Percentiles rank a stretch among this genome's conserved stretches.
These are phyloP conservation scores for Apomyelois bistriatella DNA, from an alignment of 2,888 invertebrate species.

Conservation along the genomic window DNA sequence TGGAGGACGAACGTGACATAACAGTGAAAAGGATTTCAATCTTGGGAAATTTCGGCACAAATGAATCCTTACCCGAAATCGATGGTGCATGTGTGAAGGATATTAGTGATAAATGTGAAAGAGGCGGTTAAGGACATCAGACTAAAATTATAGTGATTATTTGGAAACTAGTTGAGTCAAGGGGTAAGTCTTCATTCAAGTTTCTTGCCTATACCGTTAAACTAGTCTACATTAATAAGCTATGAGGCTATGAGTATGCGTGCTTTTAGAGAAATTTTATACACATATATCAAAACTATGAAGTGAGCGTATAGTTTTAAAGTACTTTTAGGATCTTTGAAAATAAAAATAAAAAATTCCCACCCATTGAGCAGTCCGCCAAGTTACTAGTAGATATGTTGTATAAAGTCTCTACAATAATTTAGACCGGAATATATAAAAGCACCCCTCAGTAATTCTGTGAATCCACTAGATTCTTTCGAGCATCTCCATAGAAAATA, in stretches of 20 bases:
- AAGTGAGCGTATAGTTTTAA: too few relatives aligned
- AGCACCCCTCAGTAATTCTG: too few relatives aligned
- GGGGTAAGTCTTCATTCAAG: slow-evolving; percentile 41
- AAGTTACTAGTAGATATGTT: too few relatives aligned
- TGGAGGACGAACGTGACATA: slow-evolving; percentile 52
- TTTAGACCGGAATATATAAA: too few relatives aligned
- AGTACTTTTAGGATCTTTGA: too few relatives aligned
- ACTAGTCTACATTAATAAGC: background rate
- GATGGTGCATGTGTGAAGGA: slow-evolving; percentile 44
- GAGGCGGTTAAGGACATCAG: slow-evolving; percentile 38
- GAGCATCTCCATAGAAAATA: too few relatives aligned
- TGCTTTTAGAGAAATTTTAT: background rate
- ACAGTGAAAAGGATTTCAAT: slow-evolving; percentile 43
- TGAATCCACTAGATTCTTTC: too few relatives aligned
- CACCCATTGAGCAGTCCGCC: too few relatives aligned
- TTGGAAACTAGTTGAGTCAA: slow-evolving; percentile 39
- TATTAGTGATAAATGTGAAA: slow-evolving; percentile 46
- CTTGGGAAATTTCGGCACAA: slow-evolving; percentile 70
- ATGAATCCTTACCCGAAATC: slow-evolving; percentile 38
- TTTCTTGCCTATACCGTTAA: slow-evolving; percentile 4
- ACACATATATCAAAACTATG: too few relatives aligned
- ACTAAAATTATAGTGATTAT: slow-evolving; percentile 36
- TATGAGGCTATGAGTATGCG: background rate
- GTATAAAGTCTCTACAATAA: too few relatives aligned
- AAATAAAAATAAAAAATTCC: too few relatives aligned